Conservation (phyloP, 2,888 invertebrate genomes). For the Diogma glabrata region DNA sequence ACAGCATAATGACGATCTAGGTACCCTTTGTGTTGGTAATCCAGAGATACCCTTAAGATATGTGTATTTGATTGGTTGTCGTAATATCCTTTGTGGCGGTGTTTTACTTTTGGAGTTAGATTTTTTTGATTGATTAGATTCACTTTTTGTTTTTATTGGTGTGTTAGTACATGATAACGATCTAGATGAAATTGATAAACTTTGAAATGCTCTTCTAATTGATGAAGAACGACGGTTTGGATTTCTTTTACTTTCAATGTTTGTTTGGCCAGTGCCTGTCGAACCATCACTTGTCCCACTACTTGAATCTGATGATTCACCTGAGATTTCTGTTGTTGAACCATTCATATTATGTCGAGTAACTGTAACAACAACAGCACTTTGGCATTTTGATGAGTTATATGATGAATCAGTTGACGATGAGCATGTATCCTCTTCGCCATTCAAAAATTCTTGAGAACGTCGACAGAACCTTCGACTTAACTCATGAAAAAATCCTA, state of each 20-base stretch:
- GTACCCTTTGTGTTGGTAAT: slow-evolving; percentile 68
- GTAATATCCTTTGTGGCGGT: slow-evolving; percentile 61
- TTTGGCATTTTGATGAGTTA: slow-evolving; percentile 31
- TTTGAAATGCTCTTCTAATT: slow-evolving; percentile 60
- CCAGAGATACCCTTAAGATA: slow-evolving; percentile 73
- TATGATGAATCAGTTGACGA: slow-evolving; percentile 37
- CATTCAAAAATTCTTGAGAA: slow-evolving; percentile 38
- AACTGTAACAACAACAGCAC: no score
- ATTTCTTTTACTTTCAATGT: slow-evolving; percentile 1
- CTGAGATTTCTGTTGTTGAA: not conserved
- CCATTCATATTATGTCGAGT: not conserved
- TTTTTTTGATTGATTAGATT: slow-evolving; percentile 10
- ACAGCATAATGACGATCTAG: slow-evolving; percentile 40
- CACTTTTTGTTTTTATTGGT: slow-evolving; percentile 22
- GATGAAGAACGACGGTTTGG: slow-evolving; percentile 48
- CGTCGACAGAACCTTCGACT: slow-evolving; percentile 49
- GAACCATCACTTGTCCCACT: slow-evolving; percentile 53
- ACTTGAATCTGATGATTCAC: slow-evolving; percentile 37
- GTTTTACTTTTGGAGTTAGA: slow-evolving; percentile 24
- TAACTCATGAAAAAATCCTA: slow-evolving; percentile 53
- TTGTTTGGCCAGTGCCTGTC: slow-evolving; percentile 1
- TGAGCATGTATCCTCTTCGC: slow-evolving; percentile 38
- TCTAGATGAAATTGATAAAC: slow-evolving; percentile 48
- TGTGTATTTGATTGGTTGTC: slow-evolving; percentile 67
- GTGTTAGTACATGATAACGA: slow-evolving; percentile 51